Conservation (phyloP, 92 coral and sea anemone species). For the Palythoa grandis region DNA sequence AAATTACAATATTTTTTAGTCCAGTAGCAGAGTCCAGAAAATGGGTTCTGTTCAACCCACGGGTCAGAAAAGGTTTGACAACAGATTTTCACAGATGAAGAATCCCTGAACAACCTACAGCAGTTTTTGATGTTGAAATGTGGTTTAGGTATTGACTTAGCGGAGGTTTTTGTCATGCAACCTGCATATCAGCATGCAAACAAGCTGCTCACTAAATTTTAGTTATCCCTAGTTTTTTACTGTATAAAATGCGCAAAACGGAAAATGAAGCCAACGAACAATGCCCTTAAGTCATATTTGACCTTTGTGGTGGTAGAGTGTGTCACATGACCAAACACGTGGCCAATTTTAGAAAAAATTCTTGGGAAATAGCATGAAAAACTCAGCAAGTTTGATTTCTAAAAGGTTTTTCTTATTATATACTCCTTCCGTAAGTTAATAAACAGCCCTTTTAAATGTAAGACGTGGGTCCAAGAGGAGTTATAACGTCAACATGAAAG, state of each 20-base stretch:
- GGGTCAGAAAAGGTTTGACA: background rate
- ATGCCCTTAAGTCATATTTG: too few relatives aligned
- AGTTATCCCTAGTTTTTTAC: background rate
- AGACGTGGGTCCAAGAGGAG: background rate
- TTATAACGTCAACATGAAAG: slow-evolving; percentile 27
- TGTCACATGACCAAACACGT: background rate
- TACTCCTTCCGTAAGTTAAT: background rate
- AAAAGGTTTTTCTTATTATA: background rate
- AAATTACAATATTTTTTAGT: background rate
- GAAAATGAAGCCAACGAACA: background rate
- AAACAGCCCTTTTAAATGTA: background rate
- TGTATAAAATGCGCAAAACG: background rate
- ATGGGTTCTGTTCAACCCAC: background rate
- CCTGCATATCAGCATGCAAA: background rate
- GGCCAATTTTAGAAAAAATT: background rate
- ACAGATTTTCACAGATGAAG: background rate
- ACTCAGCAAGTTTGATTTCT: background rate
- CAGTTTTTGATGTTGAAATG: background rate
- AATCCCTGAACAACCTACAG: background rate
- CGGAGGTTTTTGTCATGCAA: background rate
- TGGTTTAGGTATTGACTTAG: background rate
- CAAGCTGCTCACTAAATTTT: background rate
- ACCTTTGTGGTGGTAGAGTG: background rate
- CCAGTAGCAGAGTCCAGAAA: background rate
- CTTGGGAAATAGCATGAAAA: background rate